Evolutionary conservation across 2,113 vertebrate species (phyloP).

Genomic region (Blennius ocellaris): DNA sequence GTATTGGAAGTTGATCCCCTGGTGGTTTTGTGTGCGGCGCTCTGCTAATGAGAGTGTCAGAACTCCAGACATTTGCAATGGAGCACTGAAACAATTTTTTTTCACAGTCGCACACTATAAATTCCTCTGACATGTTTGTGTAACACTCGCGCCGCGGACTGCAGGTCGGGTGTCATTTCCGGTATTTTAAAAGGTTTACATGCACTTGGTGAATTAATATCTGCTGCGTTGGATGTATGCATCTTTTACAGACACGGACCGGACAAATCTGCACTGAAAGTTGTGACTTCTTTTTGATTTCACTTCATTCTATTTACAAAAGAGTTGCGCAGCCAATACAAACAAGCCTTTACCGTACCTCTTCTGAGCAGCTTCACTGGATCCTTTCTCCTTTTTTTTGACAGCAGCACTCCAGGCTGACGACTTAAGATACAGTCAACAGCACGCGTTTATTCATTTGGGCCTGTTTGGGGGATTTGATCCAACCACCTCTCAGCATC

Average conservation of each 20-base stretch:
- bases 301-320: too few species aligned
- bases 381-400: slow-evolving; percentile 10
- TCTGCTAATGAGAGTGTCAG: not conserved
- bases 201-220: slow-evolving; percentile 55
- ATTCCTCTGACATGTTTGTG: not conserved
- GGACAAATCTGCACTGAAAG: too few species aligned
- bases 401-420: slow-evolving; percentile 21
- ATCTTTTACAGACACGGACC: not conserved
- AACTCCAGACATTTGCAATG: not conserved
- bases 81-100: not conserved
- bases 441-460: slow-evolving; percentile 30
- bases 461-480: slow-evolving; percentile 28
- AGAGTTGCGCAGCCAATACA: not conserved
- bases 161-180: slow-evolving; percentile 4
- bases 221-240: slow-evolving; percentile 36
- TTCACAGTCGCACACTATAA: not conserved
- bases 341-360: not conserved
- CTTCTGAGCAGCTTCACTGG: not conserved
- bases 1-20: not conserved
- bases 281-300: too few species aligned
- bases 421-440: slow-evolving; percentile 22
- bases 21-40: not conserved
- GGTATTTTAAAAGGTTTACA: slow-evolving; percentile 59
- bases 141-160: not conserved
- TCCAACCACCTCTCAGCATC: not conserved